phyloP scores from a whole-genome alignment of 2,797 vertebrate genomes.

The Coregonus suidteri region DNA sequence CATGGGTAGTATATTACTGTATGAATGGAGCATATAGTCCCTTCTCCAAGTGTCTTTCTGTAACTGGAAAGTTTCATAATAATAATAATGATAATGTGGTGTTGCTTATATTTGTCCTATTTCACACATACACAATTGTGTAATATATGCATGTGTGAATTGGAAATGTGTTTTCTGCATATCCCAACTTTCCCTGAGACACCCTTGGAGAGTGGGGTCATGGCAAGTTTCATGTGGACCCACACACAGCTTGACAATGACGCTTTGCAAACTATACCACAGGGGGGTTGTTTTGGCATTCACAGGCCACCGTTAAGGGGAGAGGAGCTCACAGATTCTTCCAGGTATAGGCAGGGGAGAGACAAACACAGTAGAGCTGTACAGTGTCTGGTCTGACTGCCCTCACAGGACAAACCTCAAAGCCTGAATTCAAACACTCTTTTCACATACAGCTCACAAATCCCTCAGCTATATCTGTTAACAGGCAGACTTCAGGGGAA shows the following conservation, averaged over 20 bases:
- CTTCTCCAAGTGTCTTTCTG: slow-evolving; percentile 19
- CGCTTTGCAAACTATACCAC: slow-evolving; percentile 43
- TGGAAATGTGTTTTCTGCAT: too few relatives aligned
- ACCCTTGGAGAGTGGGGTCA: neutral
- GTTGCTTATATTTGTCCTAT: too few relatives aligned
- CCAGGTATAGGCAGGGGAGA: neutral
- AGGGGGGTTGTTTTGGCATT: slow-evolving; percentile 35
- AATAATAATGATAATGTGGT: too few relatives aligned
- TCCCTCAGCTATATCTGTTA: slow-evolving; percentile 31
- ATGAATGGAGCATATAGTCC: slow-evolving; percentile 23
- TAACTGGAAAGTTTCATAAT: slow-evolving; percentile 3
- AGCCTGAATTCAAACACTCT: neutral
- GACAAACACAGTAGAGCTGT: slow-evolving; percentile 10
- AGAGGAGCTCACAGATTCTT: neutral
- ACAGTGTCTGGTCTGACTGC: slow-evolving; percentile 60
- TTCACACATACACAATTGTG: too few relatives aligned
- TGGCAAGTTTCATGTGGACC: slow-evolving; percentile 9
- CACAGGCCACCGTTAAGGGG: neutral
- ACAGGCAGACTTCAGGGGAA: slow-evolving; percentile 19
- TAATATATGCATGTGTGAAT: too few relatives aligned
- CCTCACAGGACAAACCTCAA: slow-evolving; percentile 42
- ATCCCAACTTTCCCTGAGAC: too few relatives aligned
- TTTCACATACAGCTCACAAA: slow-evolving; percentile 28
- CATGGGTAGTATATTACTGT: slow-evolving; percentile 16
- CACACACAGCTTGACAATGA: slow-evolving; percentile 19